phyloP scores from a whole-genome alignment of 1,140 invertebrate species.

The Cylas formicarius region DNA sequence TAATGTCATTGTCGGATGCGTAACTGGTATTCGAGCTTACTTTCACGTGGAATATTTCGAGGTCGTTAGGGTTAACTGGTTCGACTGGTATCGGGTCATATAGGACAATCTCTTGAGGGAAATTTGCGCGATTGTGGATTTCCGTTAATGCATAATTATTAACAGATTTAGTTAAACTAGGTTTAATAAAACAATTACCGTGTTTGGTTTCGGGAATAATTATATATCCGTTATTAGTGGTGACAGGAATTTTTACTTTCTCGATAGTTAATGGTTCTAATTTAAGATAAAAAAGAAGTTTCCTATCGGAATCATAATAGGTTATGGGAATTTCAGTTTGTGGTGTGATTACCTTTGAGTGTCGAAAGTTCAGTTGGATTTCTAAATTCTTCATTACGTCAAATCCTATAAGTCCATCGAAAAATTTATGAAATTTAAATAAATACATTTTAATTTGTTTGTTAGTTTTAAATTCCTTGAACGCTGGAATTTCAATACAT shows the following conservation, averaged over 20 bases:
- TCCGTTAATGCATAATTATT: slow-evolving; percentile 9
- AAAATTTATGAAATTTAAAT: neutral
- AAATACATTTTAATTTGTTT: neutral
- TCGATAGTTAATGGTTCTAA: neutral
- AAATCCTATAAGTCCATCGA: neutral
- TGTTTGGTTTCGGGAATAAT: slow-evolving; percentile 12
- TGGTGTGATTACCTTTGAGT: neutral
- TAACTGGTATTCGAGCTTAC: too few relatives aligned
- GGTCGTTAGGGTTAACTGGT: neutral
- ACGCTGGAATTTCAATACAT: too few relatives aligned
- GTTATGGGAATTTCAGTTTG: too few relatives aligned
- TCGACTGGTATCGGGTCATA: slow-evolving; percentile 4
- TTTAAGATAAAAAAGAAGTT: neutral
- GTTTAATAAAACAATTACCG: slow-evolving; percentile 10
- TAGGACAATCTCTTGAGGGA: slow-evolving; percentile 5
- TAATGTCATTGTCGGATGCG: neutral
- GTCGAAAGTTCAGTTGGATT: neutral
- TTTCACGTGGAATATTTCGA: slow-evolving; percentile 6
- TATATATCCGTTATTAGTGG: slow-evolving; percentile 9
- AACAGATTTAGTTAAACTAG: slow-evolving; percentile 1
- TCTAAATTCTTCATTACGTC: neutral
- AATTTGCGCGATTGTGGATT: slow-evolving; percentile 9
- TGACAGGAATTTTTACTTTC: neutral
- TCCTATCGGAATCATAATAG: too few relatives aligned
- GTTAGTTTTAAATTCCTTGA: neutral